Evolutionary conservation across 1,140 invertebrate species (phyloP).

Genomic region (Copidosoma floridanum): DNA sequence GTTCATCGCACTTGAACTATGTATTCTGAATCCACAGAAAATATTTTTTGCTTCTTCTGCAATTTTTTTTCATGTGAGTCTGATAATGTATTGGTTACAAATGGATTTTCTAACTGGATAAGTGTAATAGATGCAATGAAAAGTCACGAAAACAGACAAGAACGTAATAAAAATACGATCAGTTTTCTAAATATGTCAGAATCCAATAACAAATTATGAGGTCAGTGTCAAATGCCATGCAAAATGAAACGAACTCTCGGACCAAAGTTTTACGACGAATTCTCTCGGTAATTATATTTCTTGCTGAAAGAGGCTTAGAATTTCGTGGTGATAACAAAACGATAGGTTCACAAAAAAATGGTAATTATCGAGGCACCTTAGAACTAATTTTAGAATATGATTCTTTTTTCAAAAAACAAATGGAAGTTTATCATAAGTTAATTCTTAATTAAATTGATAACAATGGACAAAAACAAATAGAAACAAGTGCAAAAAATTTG

Average conservation of each 20-base stretch:
- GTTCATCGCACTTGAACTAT: slow-evolving; percentile 6
- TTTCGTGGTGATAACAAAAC: slow-evolving; percentile 25
- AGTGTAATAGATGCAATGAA: neutral
- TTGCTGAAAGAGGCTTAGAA: slow-evolving; percentile 10
- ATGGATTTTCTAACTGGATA: slow-evolving; percentile 16
- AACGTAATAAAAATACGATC: slow-evolving; percentile 4
- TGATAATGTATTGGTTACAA: slow-evolving; percentile 2
- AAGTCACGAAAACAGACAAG: slow-evolving; percentile 1
- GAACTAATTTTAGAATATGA: slow-evolving; percentile 26
- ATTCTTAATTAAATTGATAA: no score
- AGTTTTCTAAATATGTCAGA: neutral
- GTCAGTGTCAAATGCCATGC: neutral
- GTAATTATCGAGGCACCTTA: slow-evolving; percentile 23
- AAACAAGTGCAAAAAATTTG: neutral
- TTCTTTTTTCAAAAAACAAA: slow-evolving; percentile 32
- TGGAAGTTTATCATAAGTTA: slow-evolving; percentile 41
- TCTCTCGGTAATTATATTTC: neutral
- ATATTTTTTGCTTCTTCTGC: slow-evolving; percentile 11
- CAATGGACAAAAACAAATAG: no score
- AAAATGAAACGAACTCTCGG: slow-evolving; percentile 21
- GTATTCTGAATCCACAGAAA: slow-evolving; percentile 9
- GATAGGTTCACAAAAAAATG: slow-evolving; percentile 23
- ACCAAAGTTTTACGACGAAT: slow-evolving; percentile 13
- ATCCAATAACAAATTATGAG: neutral
- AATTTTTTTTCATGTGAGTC: slow-evolving; percentile 15